Conservation (phyloP, 2,888 invertebrate genomes). For the Trilocha varians region DNA sequence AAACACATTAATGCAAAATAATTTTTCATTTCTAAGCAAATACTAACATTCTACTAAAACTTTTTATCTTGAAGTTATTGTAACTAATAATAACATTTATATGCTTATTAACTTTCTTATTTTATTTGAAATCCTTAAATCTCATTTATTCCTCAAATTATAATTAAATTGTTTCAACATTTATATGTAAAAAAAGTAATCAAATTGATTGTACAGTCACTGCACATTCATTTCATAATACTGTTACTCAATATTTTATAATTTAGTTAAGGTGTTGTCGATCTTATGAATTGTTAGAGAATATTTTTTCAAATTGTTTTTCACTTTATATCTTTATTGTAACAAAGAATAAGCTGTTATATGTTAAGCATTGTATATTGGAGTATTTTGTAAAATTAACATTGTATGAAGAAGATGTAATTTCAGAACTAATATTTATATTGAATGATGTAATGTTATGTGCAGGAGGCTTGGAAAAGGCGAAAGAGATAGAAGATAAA, state of each 20-base stretch:
- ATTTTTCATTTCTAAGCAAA: no score
- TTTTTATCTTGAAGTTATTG: no score
- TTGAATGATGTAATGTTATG: conserved; percentile 15
- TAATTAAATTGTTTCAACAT: neutral
- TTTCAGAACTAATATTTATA: conserved; percentile 1
- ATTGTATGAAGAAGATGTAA: conserved; percentile 6
- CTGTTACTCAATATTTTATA: conserved; percentile 7
- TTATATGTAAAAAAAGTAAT: no score
- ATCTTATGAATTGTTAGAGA: conserved; percentile 28
- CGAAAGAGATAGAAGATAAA: conserved; percentile 85
- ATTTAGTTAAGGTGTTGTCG: conserved; percentile 71
- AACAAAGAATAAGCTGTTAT: neutral
- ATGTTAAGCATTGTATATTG: conserved; percentile 2
- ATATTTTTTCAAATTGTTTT: conserved; percentile 10
- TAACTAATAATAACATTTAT: no score
- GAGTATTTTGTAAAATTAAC: conserved; percentile 7
- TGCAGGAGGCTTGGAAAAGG: conserved; percentile 79
- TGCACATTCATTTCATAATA: conserved; percentile 6
- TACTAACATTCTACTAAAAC: no score
- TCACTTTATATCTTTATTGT: neutral
- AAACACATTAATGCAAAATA: no score
- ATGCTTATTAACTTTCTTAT: no score
- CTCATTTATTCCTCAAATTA: neutral
- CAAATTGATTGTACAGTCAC: no score
- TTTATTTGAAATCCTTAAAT: no score